Percentiles rank a stretch among this genome's conserved stretches.
Evolutionary conservation across 2,797 vertebrate genomes (phyloP).

Genomic region (Pangasius krempfi): DNA sequence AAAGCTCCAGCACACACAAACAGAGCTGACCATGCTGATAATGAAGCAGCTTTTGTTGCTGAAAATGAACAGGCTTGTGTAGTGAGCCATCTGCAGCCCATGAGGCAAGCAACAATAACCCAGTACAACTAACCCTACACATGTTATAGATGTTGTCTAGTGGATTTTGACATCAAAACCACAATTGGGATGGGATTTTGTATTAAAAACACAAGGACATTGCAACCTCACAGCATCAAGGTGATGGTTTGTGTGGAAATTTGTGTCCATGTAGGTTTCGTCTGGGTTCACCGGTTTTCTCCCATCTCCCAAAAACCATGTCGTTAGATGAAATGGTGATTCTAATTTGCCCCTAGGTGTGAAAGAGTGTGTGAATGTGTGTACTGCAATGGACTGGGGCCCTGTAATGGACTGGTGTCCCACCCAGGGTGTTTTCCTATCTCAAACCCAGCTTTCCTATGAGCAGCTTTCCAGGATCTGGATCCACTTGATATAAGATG

Average conservation of each 20-base stretch:
- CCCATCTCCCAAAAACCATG: not conserved
- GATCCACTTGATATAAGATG: not conserved
- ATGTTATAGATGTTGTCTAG: constrained; percentile 31
- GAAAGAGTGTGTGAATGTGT: not conserved
- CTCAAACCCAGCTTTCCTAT: not conserved
- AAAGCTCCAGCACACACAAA: constrained; percentile 51
- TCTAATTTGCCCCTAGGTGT: not conserved
- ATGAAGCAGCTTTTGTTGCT: constrained; percentile 63
- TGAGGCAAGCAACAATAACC: constrained; percentile 45
- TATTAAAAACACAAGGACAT: not conserved
- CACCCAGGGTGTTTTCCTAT: not conserved
- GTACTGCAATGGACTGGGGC: not conserved
- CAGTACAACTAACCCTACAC: constrained; percentile 54
- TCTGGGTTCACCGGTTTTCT: not conserved
- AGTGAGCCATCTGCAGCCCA: constrained; percentile 64
- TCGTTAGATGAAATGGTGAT: not conserved
- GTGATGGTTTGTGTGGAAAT: not conserved
- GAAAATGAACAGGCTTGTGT: constrained; percentile 65
- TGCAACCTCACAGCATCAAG: not conserved
- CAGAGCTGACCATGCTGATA: constrained; percentile 62
- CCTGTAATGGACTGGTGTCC: not conserved
- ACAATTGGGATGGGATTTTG: not conserved
- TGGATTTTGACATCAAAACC: not conserved
- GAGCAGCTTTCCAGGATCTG: not conserved
- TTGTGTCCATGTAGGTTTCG: not conserved